These are phyloP conservation scores for Yoshiicerus persimilis DNA, from an alignment of 1,140 invertebrate species.

Conservation along the genomic window DNA sequence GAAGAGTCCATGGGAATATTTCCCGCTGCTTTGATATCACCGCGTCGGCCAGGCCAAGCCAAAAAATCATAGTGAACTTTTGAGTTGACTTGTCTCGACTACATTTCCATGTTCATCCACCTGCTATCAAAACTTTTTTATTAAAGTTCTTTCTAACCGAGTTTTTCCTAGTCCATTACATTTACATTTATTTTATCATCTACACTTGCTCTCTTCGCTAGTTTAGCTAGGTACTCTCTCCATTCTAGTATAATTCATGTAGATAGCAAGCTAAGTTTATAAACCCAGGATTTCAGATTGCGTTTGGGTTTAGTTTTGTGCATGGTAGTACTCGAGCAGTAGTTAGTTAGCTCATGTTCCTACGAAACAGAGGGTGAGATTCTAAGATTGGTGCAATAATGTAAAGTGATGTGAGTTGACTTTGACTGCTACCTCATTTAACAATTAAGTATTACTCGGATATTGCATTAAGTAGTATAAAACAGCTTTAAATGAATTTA, in stretches of 20 bases:
- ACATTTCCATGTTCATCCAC: slow-evolving; percentile 16
- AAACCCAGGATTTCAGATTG: no score
- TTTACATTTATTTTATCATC: slow-evolving; percentile 23
- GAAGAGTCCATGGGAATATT: slow-evolving; percentile 18
- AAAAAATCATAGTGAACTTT: slow-evolving; percentile 18
- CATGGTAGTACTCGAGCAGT: no score
- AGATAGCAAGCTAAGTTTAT: no score
- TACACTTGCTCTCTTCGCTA: neutral
- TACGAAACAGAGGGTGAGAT: neutral
- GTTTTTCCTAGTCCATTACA: slow-evolving; percentile 12
- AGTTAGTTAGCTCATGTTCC: no score
- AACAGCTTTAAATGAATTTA: neutral
- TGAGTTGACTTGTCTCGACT: slow-evolving; percentile 2
- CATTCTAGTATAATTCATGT: no score
- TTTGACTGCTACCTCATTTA: slow-evolving; percentile 17
- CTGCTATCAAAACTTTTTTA: slow-evolving; percentile 19
- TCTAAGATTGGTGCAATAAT: neutral
- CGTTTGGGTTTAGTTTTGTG: neutral
- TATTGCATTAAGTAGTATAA: neutral
- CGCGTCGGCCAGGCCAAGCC: neutral
- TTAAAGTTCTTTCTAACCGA: neutral
- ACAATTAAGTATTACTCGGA: neutral
- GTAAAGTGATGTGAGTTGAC: neutral
- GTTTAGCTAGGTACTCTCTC: neutral
- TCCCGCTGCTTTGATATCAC: slow-evolving; percentile 21